phyloP scores from a whole-genome alignment of 2,113 vertebrate genomes.

The Chaenogobius annularis region DNA sequence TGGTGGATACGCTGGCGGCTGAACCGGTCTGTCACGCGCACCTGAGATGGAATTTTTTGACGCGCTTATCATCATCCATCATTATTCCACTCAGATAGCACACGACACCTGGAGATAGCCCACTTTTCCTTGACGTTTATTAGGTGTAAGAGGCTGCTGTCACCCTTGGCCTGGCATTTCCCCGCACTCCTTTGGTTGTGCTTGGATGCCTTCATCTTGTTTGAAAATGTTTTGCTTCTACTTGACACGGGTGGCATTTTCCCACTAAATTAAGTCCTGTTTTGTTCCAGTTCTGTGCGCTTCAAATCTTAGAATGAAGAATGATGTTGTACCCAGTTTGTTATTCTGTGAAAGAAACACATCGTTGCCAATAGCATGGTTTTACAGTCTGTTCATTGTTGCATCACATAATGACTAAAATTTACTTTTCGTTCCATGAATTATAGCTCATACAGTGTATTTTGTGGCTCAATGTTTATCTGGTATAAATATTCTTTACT shows the following conservation, averaged over 20 bases:
- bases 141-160: neutral
- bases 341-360: neutral
- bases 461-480: too few species aligned
- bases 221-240: neutral
- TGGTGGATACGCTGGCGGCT: constrained; percentile 21
- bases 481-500: too few species aligned
- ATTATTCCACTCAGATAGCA: constrained; percentile 13
- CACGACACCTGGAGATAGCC: constrained; percentile 11
- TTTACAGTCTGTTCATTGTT: neutral
- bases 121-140: constrained; percentile 10
- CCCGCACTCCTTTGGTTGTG: neutral
- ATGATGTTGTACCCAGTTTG: neutral
- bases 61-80: constrained; percentile 29
- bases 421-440: too few species aligned
- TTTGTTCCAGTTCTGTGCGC: neutral
- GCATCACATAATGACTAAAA: too few species aligned
- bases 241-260: constrained; percentile 3
- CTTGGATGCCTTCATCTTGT: neutral
- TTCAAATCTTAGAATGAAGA: neutral
- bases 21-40: constrained; percentile 3
- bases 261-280: neutral
- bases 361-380: neutral
- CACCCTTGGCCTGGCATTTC: neutral
- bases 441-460: too few species aligned
- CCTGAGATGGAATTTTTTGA: constrained; percentile 24